A percentile compares a stretch with the other conserved stretches of the same genome.
Evolutionary conservation across 2,797 vertebrate genomes (phyloP).

Genomic region (Myoxocephalus aenaeus): DNA sequence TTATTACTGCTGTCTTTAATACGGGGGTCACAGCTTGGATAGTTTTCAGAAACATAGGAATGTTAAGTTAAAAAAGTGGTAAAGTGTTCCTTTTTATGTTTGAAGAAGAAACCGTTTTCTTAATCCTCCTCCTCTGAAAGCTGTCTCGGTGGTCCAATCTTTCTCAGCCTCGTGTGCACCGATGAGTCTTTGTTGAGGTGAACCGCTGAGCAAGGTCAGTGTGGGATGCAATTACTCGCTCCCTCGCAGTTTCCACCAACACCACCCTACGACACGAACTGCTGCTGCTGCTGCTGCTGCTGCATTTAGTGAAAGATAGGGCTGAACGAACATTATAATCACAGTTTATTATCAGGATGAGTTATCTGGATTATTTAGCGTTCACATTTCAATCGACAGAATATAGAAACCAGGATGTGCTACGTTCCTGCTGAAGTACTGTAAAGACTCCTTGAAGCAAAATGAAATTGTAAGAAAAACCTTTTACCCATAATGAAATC

Average conservation of each 20-base stretch:
- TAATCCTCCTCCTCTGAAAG: constrained; percentile 7
- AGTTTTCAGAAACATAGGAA: constrained; percentile 47
- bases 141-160: constrained; percentile 6
- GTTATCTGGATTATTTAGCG: neutral
- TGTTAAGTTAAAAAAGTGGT: constrained; percentile 21
- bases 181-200: constrained; percentile 37
- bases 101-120: constrained; percentile 20
- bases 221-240: constrained; percentile 41
- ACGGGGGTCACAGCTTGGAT: constrained; percentile 20
- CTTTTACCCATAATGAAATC: neutral
- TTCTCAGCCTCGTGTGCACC: constrained; percentile 11
- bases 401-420: neutral
- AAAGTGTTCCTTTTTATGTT: constrained; percentile 32
- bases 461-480: neutral
- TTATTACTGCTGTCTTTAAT: constrained; percentile 55
- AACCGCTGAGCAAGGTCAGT: constrained; percentile 34
- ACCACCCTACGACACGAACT: neutral
- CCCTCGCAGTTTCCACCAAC: constrained; percentile 20
- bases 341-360: neutral
- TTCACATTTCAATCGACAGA: neutral
- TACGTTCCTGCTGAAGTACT: neutral
- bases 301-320: neutral
- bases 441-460: neutral
- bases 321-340: neutral
- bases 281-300: neutral